Base-by-base conservation (phyloP, 2,113 vertebrate genomes). In the Motacilla tschutschensis region DNA sequence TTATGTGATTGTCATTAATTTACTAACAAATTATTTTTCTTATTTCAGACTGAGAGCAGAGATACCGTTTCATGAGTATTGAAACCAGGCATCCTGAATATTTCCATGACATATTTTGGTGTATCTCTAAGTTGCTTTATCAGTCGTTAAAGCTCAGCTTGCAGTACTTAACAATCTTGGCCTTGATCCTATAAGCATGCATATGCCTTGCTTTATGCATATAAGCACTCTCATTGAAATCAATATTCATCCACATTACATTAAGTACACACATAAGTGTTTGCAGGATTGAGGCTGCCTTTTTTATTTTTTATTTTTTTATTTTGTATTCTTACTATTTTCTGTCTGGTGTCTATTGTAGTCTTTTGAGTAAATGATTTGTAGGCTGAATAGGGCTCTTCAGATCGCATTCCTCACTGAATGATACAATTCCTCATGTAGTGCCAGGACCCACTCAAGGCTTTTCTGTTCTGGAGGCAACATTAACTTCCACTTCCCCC, bases 171-270 rank as follows among this genome's bases (percentile, higher is more conserved):
- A 88, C 79, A 93, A 12, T 90, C 54, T 90, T 92, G 92, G 87
- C 91, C 94, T 94, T 91, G 91, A 95, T 92, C 83, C 87, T 91
- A 64, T 80, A 87, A 87, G 75, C 65, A 64, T 58, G 65, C 46
- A 63, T 79, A 92, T 91, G 82, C 65, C 89, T 91, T 79, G 55
- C 54, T 88, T 90, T 89, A 89, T 87, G 72, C 79, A 89, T 95
- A 79, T 88, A 90, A 91, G 72, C 69, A 74, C 46, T 90, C 60
- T 60, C 46, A 90, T 82, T 94, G 79, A 93, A 94, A 93, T 93
- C 91, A 94, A 83, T 95, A 85, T 90, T 90, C 86, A 90, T 78
- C 72, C 76, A 92, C 74, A 76, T 91, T 91, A 88, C 78, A 85
- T 90, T 90, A 88, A 92, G 86, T 82, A 84, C 71, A 90, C 0